Conservation (phyloP, 1,140 invertebrate species). For the Conus betulinus region DNA sequence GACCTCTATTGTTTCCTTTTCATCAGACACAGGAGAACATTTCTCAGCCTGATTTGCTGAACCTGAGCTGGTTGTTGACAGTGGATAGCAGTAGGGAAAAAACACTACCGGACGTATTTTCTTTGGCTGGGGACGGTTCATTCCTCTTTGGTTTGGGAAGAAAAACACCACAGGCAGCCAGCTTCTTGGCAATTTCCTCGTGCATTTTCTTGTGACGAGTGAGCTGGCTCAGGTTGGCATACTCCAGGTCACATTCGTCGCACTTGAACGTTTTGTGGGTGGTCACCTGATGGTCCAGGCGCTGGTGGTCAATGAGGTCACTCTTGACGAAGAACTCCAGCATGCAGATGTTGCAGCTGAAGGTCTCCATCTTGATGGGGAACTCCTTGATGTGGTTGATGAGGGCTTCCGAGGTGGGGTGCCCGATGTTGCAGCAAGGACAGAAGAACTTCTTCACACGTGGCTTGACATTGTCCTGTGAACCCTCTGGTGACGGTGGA, state of each 20-base stretch:
- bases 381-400: constrained; percentile 34
- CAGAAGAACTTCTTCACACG: constrained; percentile 8
- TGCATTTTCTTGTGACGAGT: constrained; percentile 19
- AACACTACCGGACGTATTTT: neutral
- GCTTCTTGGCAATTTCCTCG: constrained; percentile 20
- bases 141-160: neutral
- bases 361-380: constrained; percentile 25
- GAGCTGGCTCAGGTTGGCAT: neutral
- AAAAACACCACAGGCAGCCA: constrained; percentile 11
- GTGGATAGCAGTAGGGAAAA: neutral
- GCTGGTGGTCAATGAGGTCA: constrained; percentile 25
- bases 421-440: constrained; percentile 22
- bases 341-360: constrained; percentile 18
- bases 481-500: neutral
- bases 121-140: neutral
- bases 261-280: constrained; percentile 13
- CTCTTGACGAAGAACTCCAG: constrained; percentile 26
- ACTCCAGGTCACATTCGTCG: constrained; percentile 31
- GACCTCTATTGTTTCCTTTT: neutral
- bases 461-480: no score
- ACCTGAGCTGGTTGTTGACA: neutral
- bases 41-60: neutral
- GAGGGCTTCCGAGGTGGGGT: constrained; percentile 9
- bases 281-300: neutral
- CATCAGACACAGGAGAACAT: neutral